Evolutionary conservation across 2,888 invertebrate species (phyloP).

Genomic region (Macaria notata): DNA sequence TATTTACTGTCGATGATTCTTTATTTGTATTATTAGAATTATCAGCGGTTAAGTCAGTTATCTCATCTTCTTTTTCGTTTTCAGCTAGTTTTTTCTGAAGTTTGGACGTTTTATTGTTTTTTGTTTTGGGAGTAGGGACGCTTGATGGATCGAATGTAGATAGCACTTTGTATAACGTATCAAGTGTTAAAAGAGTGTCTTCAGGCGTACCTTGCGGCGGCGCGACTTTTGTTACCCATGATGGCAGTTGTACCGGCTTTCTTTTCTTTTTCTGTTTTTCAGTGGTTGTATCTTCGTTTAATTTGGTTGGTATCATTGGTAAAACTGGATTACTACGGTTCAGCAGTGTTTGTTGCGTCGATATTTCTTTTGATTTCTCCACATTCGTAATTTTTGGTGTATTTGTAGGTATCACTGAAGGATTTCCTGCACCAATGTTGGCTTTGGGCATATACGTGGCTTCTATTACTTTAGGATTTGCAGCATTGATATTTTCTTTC

Average conservation of each 20-base stretch:
- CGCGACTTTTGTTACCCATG: conserved; percentile 8
- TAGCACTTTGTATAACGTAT: conserved; percentile 66
- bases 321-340: neutral
- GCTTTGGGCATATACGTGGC: no score
- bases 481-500: no score
- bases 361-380: neutral
- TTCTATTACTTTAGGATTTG: no score
- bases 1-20: no score
- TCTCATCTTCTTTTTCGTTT: no score
- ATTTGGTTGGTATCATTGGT: neutral
- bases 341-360: neutral
- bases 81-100: no score
- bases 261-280: conserved; percentile 12
- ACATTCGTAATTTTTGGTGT: neutral
- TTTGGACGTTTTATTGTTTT: no score
- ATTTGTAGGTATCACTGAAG: no score
- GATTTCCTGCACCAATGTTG: no score
- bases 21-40: neutral
- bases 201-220: neutral
- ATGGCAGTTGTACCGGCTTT: neutral
- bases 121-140: conserved; percentile 2
- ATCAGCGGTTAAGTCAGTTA: no score
- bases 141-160: conserved; percentile 22
- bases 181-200: conserved; percentile 47
- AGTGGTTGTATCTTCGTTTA: conserved; percentile 1